Base-by-base conservation (phyloP, 2,113 vertebrate species). In the Irena cyanogastra region DNA sequence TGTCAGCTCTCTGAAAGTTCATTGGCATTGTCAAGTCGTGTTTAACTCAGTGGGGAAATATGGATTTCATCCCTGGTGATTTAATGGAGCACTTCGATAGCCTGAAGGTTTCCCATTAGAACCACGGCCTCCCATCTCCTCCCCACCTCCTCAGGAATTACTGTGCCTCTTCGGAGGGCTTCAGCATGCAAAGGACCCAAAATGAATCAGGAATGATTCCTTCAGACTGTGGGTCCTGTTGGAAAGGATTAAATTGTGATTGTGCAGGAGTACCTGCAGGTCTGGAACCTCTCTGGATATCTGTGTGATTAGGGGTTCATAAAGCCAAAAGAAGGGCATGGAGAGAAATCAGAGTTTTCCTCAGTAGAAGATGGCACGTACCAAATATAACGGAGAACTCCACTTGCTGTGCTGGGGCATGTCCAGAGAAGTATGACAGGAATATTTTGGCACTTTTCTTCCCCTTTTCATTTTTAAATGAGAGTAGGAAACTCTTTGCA, bases 1-100 rank as follows among this genome's bases (percentile, higher is more conserved):
- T 98, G 96, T 98, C 97, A 97, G 97, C 41, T 98, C 96, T 80
- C 96, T 87, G n/a, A 72, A 97, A 97, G 97, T 97, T 98, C 97
- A 96, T 90, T 97, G 98, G 95, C 95, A 98, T 97, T 97, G 94
- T 98, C 97, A 98, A 76, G 92, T 97, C 71, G 10, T 93, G 95
- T 98, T 98, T 98, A 95, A 87, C 95, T 98, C 97, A 97, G 87
- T 89, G 93, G 89, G 95, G 93, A 53, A 97, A 97, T 93, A 87
- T 35, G 90, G 95, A 97, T 97, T 97, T 97, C 84, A 91, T 97
- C 97, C 94, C 93, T 61, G 57, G 26, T 91, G 90, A 96, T 92
- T 96, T 96, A 65, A 50, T 33, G 80, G 92, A 94, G 61, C 87
- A 57, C 95, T 97, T 69, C 45, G 92, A 59, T 92, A 87, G 96